phyloP scores from a whole-genome alignment of 2,113 vertebrate species.

The Egretta garzetta region DNA sequence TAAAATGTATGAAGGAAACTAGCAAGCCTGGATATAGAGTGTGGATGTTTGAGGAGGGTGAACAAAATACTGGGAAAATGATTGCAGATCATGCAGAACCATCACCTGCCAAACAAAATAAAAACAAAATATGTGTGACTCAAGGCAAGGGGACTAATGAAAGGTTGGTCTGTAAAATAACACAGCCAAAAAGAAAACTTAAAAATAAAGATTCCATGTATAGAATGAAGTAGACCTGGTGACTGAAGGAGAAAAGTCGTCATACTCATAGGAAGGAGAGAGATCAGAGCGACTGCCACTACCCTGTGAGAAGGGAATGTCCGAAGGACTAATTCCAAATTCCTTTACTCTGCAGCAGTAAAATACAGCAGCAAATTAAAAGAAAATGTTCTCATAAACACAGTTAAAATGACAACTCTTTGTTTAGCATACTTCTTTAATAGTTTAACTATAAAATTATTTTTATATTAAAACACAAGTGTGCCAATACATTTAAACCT shows the following conservation, averaged over 20 bases:
- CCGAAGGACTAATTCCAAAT: conserved; percentile 98
- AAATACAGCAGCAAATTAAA: conserved; percentile 79
- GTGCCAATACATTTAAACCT: not conserved
- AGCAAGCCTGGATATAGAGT: conserved; percentile 59
- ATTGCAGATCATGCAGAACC: conserved; percentile 75
- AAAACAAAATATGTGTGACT: conserved; percentile 65
- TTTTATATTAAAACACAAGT: not conserved
- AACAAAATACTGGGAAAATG: conserved; percentile 72
- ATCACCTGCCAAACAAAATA: conserved; percentile 75
- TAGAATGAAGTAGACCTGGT: conserved; percentile 81
- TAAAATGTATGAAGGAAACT: conserved; percentile 28
- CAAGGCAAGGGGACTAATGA: conserved; percentile 62
- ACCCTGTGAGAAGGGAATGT: conserved; percentile 97
- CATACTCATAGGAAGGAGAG: conserved; percentile 96
- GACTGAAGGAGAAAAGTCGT: conserved; percentile 86
- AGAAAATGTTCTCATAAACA: conserved; percentile 76
- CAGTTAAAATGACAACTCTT: conserved; percentile 56
- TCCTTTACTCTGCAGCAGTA: conserved; percentile 95
- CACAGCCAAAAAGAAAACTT: conserved; percentile 45
- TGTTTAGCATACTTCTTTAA: conserved; percentile 34
- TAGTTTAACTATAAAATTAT: not conserved
- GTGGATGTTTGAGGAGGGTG: conserved; percentile 62
- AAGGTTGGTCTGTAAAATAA: conserved; percentile 49
- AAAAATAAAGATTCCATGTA: conserved; percentile 70
- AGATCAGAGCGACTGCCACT: conserved; percentile 90